Evolutionary conservation across 1,140 invertebrate genomes (phyloP), one percentile per base, ranked within the genome.

Genomic region (Meloidogyne floridensis): DNA sequence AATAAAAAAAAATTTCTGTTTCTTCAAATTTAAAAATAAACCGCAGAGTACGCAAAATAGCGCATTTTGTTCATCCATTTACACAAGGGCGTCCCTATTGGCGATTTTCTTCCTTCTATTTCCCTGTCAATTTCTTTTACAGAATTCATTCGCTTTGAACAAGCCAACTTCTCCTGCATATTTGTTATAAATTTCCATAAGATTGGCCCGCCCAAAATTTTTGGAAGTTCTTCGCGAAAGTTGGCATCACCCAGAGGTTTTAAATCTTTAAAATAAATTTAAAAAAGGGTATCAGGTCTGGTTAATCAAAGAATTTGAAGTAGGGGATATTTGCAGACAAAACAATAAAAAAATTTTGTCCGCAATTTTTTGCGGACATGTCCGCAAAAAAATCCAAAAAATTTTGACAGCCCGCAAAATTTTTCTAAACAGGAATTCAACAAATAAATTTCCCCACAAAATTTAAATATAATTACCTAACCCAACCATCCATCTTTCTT

Each of bases 31-130:
- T 80, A 11, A 13, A 51, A 69, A 43, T 20, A 32, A 59, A 84
- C 84, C 84, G 75, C 84, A 11, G 81, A 84, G 56, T 81, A 87
- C 32, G 74, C 84, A 72, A 86, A 80, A 78, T 85, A 85, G 53
- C 87, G 87, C 51, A 83, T 47, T 56, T 73, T 43, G n/a, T 85
- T 80, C 72, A 84, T 75, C 82, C 82, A 83, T 81, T 77, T 42
- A 70, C 82, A 83, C 20, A 81, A 53, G 2, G 81, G 79, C 11
- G 80, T 6, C 5, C 69, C 69, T 10, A 80, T 59, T 13, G 74
- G 71, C 3, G 80, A 82, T 73, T 53, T 70, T 47, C 18, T 32
- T 32, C 72, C 75, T 15, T 43, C 15, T 43, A 82, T 72, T 43
- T 83, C 82, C 11, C 32, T 56, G 51, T 75, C 74, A n/a, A 15